Evolutionary conservation across 2,113 vertebrate genomes (phyloP).

Genomic region (Plestiodon gilberti): DNA sequence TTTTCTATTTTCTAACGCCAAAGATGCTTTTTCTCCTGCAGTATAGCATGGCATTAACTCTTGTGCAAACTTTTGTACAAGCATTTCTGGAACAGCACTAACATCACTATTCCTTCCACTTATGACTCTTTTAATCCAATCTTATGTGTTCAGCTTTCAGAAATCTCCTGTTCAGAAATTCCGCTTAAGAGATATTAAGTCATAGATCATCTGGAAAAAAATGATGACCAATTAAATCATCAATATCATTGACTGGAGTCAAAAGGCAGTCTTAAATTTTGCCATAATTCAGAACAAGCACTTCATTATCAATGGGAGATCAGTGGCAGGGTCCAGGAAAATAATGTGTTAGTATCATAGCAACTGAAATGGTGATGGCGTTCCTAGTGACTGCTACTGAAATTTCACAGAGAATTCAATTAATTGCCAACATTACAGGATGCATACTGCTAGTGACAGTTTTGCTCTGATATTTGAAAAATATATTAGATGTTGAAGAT

Average conservation of each 20-base stretch:
- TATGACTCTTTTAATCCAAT: too few relatives aligned
- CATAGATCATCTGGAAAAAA: conserved; percentile 39
- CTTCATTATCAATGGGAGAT: conserved; percentile 42
- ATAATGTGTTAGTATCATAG: conserved; percentile 16
- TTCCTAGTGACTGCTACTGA: neutral
- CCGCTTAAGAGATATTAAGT: conserved; percentile 37
- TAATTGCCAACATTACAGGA: neutral
- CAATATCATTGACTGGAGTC: conserved; percentile 34
- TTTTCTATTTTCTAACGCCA: too few relatives aligned
- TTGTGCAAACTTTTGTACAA: too few relatives aligned
- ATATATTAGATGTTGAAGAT: neutral
- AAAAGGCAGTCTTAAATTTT: conserved; percentile 50
- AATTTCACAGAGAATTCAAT: neutral
- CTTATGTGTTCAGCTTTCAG: neutral
- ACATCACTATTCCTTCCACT: too few relatives aligned
- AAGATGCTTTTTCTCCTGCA: too few relatives aligned
- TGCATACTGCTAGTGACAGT: neutral
- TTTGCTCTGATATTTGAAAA: conserved; percentile 4
- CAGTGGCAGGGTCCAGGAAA: conserved; percentile 33
- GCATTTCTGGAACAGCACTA: too few relatives aligned
- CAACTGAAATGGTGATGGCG: neutral
- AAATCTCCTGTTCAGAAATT: conserved; percentile 40
- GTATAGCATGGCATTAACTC: too few relatives aligned
- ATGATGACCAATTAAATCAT: conserved; percentile 49
- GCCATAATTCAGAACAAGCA: conserved; percentile 53